Base-by-base conservation (phyloP, 2,888 invertebrate species). In the Ramazzottius varieornatus region DNA sequence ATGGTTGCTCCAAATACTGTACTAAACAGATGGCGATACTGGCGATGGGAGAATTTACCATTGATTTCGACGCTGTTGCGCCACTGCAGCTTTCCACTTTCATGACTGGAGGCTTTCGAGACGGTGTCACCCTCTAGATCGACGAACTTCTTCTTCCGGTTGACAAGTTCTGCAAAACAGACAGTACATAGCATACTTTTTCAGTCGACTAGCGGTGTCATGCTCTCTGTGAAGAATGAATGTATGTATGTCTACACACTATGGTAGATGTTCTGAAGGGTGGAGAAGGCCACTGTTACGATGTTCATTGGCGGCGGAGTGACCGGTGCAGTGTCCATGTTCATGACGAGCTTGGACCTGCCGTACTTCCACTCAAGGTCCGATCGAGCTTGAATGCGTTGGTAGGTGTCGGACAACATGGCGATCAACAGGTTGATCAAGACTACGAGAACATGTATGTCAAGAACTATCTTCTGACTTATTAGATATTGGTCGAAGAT, bases 281-380 rank as follows among this genome's bases (percentile, higher is more conserved):
- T 40, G 8, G 40, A 13, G 8, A 40, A 40, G 20, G 78, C 71
- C 67, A 78, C 90, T 63, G 93, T 94, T 72, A 98, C 83, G 70
- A 99, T 82, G 78, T 98, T 99, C 70, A 99, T 83, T 1, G 98
- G 98, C 20, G 96, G 88, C 0, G 98, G 96, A 0, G 98, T 94
- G 0, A 94, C 92, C 66, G 88, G 91, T 4, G 94, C 93, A 73
- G 83, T 84, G 79, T 94, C 96, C 94, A 98, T 98, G 75, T 93
- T 93, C 70, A 96, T 82, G 75, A 98, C 93, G 73, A 98, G 81
- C 78, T 98, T 98, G 66, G 96, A 96, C 73, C 98, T 79, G 33
- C 98, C 96, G 76, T 93, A 99, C 79, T 98, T 98, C 98, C 98
- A 98, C 78, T 99, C 98, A 72, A 92, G 94, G 79, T 98, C 98